Conservation (phyloP, 2,888 invertebrate genomes). For the Dasypolia templi region DNA sequence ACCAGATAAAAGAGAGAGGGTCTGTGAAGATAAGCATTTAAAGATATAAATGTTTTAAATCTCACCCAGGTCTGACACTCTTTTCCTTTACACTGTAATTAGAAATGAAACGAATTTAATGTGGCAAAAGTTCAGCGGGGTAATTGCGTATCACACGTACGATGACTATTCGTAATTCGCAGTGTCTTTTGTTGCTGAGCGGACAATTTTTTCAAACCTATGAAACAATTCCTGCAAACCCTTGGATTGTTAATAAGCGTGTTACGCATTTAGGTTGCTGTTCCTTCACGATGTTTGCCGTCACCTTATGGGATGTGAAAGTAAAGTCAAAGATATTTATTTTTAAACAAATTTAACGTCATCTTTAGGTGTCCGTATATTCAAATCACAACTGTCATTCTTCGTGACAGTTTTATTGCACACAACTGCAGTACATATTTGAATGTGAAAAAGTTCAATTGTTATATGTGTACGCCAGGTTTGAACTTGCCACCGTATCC, state of each 20-base stretch:
- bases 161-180: no score
- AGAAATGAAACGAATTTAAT: not conserved
- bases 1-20: no score
- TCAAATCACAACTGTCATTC: not conserved
- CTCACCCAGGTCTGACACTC: conserved; percentile 12
- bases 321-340: not conserved
- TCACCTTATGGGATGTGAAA: no score
- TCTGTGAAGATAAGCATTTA: not conserved
- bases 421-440: not conserved
- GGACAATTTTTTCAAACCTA: no score
- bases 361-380: not conserved
- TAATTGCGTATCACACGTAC: no score
- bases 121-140: no score
- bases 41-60: not conserved
- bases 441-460: not conserved
- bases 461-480: not conserved
- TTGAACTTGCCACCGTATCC: no score
- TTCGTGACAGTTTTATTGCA: not conserved
- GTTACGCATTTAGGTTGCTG: no score
- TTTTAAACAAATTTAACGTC: not conserved
- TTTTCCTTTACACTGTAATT: not conserved
- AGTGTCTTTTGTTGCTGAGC: no score
- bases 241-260: no score
- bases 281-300: not conserved
- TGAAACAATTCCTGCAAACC: no score